These are phyloP conservation scores for Cotesia congregata DNA, from an alignment of 2,888 invertebrate species.

Conservation along the genomic window DNA sequence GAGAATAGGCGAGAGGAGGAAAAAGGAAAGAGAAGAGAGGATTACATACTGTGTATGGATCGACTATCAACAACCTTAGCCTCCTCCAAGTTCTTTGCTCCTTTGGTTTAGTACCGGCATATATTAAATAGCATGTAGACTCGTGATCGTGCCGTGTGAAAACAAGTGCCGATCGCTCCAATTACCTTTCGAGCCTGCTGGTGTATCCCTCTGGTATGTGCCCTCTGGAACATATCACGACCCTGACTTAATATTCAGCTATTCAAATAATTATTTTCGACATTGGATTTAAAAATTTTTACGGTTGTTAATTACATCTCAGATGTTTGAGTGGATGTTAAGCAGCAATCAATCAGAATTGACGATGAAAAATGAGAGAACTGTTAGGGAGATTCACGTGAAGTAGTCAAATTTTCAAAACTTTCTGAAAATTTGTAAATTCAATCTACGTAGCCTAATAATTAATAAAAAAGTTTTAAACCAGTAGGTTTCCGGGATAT, in stretches of 20 bases:
- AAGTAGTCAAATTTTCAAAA: too few species aligned
- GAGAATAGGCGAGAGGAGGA: neutral
- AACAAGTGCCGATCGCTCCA: conserved; percentile 68
- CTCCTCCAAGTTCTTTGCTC: conserved; percentile 16
- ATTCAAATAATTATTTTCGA: neutral
- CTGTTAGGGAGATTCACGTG: too few species aligned
- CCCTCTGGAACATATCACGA: conserved; percentile 18
- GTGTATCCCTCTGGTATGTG: conserved; percentile 7
- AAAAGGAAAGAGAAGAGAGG: conserved; percentile 15
- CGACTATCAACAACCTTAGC: conserved; percentile 24
- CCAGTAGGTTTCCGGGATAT: too few species aligned
- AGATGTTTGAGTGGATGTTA: neutral
- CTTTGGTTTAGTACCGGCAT: neutral
- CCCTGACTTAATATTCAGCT: conserved; percentile 15
- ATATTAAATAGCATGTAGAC: conserved; percentile 38
- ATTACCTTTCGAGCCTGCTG: conserved; percentile 53
- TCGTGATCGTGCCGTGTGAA: conserved; percentile 64
- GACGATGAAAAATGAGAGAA: too few species aligned
- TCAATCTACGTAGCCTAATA: too few species aligned
- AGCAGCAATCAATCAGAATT: neutral
- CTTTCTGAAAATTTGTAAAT: too few species aligned
- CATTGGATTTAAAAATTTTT: neutral
- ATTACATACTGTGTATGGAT: conserved; percentile 22
- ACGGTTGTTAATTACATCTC: neutral
- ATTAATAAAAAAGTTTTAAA: too few species aligned